Percentiles rank a stretch among this genome's conserved stretches.
Evolutionary conservation across 2,113 vertebrate species (phyloP).

Genomic region (Thunnus maccoyii): DNA sequence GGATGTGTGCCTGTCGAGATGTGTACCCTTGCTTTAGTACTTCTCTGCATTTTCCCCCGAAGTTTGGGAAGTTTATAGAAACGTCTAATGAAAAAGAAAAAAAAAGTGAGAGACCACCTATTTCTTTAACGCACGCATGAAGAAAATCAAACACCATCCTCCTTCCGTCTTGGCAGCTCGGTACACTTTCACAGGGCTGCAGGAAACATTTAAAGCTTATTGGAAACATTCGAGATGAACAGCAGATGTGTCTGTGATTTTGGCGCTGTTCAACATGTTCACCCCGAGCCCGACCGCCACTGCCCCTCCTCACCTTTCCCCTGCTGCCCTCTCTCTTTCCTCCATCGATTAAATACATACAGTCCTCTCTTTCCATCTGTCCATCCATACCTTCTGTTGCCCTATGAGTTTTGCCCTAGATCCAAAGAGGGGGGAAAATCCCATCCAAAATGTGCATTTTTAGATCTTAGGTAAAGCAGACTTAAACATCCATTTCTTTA

Average conservation of each 20-base stretch:
- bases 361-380: constrained; percentile 59
- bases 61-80: constrained; percentile 52
- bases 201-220: constrained; percentile 72
- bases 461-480: constrained; percentile 30
- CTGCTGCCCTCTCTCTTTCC: not conserved
- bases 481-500: too few species aligned
- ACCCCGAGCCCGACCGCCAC: constrained; percentile 38
- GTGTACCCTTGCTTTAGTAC: constrained; percentile 35
- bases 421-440: constrained; percentile 33
- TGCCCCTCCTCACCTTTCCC: constrained; percentile 52
- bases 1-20: constrained; percentile 23
- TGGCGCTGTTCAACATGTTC: constrained; percentile 59
- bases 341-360: constrained; percentile 55
- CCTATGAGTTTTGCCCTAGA: constrained; percentile 55
- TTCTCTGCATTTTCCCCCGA: not conserved
- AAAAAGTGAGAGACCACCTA: constrained; percentile 35
- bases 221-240: constrained; percentile 73
- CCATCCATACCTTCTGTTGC: constrained; percentile 45
- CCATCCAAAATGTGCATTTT: constrained; percentile 61
- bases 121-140: constrained; percentile 18
- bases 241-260: constrained; percentile 78
- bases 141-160: constrained; percentile 42
- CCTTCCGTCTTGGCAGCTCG: constrained; percentile 38
- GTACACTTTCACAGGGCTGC: constrained; percentile 47
- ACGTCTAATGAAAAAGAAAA: constrained; percentile 14